These are phyloP conservation scores for Galago senegalensis DNA, from an alignment of 2,797 vertebrate genomes.

Conservation along the genomic window DNA sequence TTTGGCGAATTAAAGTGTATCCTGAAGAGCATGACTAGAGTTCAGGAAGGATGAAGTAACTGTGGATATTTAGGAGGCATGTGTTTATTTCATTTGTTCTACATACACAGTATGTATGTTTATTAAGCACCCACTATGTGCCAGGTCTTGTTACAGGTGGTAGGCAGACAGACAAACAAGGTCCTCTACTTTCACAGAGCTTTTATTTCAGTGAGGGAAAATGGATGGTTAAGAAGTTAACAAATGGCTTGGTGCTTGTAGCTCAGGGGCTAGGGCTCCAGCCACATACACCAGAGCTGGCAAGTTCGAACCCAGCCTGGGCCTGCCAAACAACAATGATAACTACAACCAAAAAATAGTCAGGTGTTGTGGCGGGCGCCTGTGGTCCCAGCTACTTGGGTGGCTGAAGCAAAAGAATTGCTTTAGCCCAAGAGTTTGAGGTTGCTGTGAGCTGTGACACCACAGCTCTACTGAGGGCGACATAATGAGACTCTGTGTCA, in stretches of 20 bases:
- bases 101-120: neutral
- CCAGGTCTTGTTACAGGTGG: neutral
- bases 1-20: neutral
- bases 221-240: neutral
- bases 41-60: neutral
- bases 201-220: neutral
- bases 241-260: neutral
- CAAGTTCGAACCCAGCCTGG: no score
- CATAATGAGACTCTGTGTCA: no score
- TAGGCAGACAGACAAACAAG: neutral
- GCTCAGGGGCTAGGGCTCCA: no score
- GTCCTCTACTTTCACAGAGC: neutral
- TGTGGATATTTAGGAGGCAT: neutral
- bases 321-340: no score
- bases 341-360: no score
- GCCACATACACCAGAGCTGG: no score
- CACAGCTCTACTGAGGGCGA: no score
- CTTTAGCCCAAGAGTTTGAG: no score
- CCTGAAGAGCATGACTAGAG: conserved; percentile 15
- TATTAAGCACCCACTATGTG: neutral
- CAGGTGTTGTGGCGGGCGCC: no score
- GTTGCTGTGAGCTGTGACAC: no score
- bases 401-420: no score
- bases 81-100: conserved; percentile 4
- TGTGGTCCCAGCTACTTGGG: no score